These are phyloP conservation scores for Oreonectes daqikongensis DNA, from an alignment of 2,797 vertebrate species.

Conservation along the genomic window DNA sequence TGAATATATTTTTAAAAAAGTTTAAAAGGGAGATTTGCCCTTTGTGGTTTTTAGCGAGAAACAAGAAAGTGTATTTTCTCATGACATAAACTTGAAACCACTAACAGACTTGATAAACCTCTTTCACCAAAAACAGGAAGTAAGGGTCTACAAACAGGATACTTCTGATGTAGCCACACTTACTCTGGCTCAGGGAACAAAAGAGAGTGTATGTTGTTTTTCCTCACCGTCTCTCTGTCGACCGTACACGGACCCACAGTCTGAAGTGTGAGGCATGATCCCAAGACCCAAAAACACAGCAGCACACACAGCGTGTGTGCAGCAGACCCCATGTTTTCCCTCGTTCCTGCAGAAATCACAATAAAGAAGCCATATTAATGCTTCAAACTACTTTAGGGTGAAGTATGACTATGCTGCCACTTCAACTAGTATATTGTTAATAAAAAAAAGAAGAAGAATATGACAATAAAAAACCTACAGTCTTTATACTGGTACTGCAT, in stretches of 20 bases:
- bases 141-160: slow-evolving; percentile 73
- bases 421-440: no score
- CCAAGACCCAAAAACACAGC: slow-evolving; percentile 52
- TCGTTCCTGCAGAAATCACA: slow-evolving; percentile 54
- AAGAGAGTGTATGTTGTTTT: slow-evolving; percentile 52
- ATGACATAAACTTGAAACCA: not conserved
- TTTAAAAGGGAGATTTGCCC: slow-evolving; percentile 44
- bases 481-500: not conserved
- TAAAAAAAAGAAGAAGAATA: not conserved
- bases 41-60: not conserved
- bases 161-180: slow-evolving; percentile 63
- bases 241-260: slow-evolving; percentile 55
- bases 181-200: slow-evolving; percentile 53
- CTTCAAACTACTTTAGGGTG: not conserved
- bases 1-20: not conserved
- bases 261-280: slow-evolving; percentile 43
- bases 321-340: slow-evolving; percentile 53
- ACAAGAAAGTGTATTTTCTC: slow-evolving; percentile 30
- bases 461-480: no score
- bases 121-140: slow-evolving; percentile 71
- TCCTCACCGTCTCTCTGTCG: slow-evolving; percentile 56
- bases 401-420: not conserved
- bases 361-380: not conserved
- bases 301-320: slow-evolving; percentile 46
- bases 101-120: slow-evolving; percentile 54